Evolutionary conservation across 2,113 vertebrate genomes (phyloP).

Genomic region (Silurus asotus): DNA sequence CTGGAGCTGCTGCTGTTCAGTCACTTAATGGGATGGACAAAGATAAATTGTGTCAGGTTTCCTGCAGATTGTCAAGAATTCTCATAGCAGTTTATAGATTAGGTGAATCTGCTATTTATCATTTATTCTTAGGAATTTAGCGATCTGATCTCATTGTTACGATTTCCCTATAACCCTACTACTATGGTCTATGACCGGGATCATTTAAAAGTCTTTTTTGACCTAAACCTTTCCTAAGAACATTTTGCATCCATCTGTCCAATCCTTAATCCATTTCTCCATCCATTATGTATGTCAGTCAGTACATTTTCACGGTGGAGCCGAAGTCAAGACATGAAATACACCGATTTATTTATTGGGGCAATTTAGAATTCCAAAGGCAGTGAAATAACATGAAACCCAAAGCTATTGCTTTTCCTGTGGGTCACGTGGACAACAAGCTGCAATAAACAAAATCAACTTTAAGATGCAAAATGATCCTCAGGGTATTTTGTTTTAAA

Average conservation of each 20-base stretch:
- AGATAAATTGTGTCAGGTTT: neutral
- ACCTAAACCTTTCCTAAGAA: too few relatives aligned
- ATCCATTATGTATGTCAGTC: too few relatives aligned
- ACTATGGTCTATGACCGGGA: too few relatives aligned
- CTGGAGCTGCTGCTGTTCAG: neutral
- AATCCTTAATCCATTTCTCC: neutral
- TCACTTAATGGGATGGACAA: neutral
- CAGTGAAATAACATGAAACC: neutral
- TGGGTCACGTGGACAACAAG: neutral
- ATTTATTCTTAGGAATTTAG: neutral
- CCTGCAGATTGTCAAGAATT: neutral
- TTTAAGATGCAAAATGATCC: neutral
- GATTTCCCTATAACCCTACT: too few relatives aligned
- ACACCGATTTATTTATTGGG: neutral
- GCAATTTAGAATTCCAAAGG: neutral
- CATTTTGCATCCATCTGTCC: neutral
- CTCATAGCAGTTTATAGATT: neutral
- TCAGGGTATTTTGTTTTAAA: neutral
- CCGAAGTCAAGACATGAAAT: too few relatives aligned
- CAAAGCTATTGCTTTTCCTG: neutral
- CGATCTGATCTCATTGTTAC: neutral
- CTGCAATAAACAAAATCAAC: neutral
- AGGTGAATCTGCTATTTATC: neutral
- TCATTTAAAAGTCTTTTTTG: neutral
- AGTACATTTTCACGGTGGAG: neutral